A percentile compares a stretch with the other conserved stretches of the same genome.
These are phyloP conservation scores for Scaeva pyrastri DNA, from an alignment of 2,888 invertebrate genomes.

Conservation along the genomic window DNA sequence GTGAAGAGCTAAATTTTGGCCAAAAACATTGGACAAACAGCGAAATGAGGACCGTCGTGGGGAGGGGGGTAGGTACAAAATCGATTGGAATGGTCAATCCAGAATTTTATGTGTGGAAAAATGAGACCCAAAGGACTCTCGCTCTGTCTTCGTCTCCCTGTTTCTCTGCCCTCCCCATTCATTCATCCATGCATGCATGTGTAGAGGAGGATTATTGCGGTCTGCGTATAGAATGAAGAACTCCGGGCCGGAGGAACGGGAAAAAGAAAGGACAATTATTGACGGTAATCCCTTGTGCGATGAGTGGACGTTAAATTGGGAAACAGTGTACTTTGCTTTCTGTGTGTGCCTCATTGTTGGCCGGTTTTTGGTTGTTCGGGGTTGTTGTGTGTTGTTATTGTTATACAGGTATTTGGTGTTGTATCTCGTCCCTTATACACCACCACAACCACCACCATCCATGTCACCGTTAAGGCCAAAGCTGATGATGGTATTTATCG, in stretches of 20 bases:
- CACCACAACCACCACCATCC: no score
- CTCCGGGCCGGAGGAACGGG: background rate
- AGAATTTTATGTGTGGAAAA: slow-evolving; percentile 32
- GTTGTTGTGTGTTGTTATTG: slow-evolving; percentile 32
- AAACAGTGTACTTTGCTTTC: slow-evolving; percentile 72
- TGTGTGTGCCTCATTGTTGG: slow-evolving; percentile 55
- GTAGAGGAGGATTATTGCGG: slow-evolving; percentile 67
- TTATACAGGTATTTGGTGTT: slow-evolving; percentile 23
- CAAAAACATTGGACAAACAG: slow-evolving; percentile 7
- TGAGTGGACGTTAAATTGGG: slow-evolving; percentile 75
- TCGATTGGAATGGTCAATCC: slow-evolving; percentile 8
- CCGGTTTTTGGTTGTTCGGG: background rate
- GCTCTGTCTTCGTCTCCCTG: background rate
- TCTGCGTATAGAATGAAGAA: slow-evolving; percentile 21
- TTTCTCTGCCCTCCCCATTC: background rate
- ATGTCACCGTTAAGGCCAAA: background rate
- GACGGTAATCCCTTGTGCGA: slow-evolving; percentile 74
- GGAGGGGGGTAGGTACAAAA: background rate
- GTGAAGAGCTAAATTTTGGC: slow-evolving; percentile 46
- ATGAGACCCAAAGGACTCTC: slow-evolving; percentile 67
- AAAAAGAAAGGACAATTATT: slow-evolving; percentile 64
- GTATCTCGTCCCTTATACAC: slow-evolving; percentile 16
- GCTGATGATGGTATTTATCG: slow-evolving; percentile 73
- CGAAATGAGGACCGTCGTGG: background rate
- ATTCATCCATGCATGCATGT: slow-evolving; percentile 23